Conservation (phyloP, 2,888 invertebrate species). For the Rhogogaster chlorosoma region DNA sequence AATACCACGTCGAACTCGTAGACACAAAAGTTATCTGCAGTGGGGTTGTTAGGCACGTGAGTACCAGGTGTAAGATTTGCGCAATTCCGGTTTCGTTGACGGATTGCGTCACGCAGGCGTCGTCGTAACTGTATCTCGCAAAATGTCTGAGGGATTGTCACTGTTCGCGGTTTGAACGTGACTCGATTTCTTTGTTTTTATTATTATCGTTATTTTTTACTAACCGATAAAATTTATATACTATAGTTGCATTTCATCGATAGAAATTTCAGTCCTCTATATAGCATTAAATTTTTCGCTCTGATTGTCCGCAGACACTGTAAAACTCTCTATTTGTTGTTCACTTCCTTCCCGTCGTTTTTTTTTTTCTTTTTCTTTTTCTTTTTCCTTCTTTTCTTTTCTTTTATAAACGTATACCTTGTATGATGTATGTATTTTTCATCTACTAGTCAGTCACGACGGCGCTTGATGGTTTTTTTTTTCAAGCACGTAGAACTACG, state of each 20-base stretch:
- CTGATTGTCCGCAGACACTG: not conserved
- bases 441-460: not conserved
- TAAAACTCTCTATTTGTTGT: not conserved
- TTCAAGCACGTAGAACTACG: not conserved
- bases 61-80: constrained; percentile 46
- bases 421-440: not conserved
- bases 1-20: not conserved
- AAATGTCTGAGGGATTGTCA: constrained; percentile 23
- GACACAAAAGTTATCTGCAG: not conserved
- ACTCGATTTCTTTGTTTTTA: not conserved
- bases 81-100: constrained; percentile 49
- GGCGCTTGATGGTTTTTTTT: not conserved
- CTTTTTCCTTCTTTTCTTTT: constrained; percentile 27
- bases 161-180: not conserved
- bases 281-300: not conserved
- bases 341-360: constrained; percentile 31
- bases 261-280: not conserved
- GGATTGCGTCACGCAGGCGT: constrained; percentile 48
- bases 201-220: not conserved
- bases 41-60: constrained; percentile 34
- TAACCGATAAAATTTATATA: not conserved
- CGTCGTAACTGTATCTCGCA: constrained; percentile 44
- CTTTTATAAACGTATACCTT: not conserved
- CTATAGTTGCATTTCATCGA: not conserved
- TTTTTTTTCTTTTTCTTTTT: constrained; percentile 41